Base-by-base conservation (phyloP, 2,888 invertebrate genomes). In the Deilephila elpenor region DNA sequence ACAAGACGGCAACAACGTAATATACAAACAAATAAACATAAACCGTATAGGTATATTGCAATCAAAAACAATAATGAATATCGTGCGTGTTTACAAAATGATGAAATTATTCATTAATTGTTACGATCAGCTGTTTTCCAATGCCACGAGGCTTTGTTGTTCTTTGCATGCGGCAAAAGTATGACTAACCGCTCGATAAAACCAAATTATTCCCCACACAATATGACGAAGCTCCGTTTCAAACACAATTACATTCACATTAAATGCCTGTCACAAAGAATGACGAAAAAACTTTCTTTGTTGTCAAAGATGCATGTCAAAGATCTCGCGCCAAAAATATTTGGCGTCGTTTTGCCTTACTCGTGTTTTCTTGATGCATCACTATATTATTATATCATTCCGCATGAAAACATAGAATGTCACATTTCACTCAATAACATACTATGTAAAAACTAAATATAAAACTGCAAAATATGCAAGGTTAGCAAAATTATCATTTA, bases 321-420 rank as follows among this genome's bases (percentile, higher is more conserved):
- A 84, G 85, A 82, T 80, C 82, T 83, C 83, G 86, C 88, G 90
- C 89, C 89, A 87, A 89, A 89, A 91, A 89, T 75, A 78, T 77
- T 83, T 83, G 83, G 82, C 86, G 80, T 75, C 80, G 82, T 76
- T 77, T 82, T 80, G 74, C 76, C 75, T 76, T 29, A 70, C 71
- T 59, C 73, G 73, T 73, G 72, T 75, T 79, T 77, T 76, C 74
- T 73, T 73, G 34, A 72, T 74, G 72, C 59, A 56, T 51, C 61
- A 51, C 51, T 64, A 5, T 61, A 8, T 2, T 62, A 51, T 67
- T 6, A 67, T 67, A 51, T 67, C n/a, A 14, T 51, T 25, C 44
- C 37, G 37, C 8, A 64, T 64, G 37, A 37, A 64, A 51, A 51
- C 17, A 51, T 25, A 67, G n/a, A 56, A 44, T 17, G 51, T 25